A percentile compares a stretch with the other conserved stretches of the same genome.
Conservation (phyloP, 2,113 vertebrate genomes). For the Oncorhynchus gorbuscha region DNA sequence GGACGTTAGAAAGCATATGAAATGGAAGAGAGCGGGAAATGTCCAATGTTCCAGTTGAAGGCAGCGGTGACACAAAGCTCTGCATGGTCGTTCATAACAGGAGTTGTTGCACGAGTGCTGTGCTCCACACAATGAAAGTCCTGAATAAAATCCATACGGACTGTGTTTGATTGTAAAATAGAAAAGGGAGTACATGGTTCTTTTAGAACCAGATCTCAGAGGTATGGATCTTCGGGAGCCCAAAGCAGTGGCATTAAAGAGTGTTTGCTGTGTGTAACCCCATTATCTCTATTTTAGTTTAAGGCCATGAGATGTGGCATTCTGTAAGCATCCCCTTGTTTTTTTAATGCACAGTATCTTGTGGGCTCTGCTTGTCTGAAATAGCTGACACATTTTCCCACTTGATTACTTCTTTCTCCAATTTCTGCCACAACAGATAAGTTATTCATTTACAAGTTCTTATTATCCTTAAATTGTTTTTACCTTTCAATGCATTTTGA, state of each 20-base stretch:
- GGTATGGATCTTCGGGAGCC: not conserved
- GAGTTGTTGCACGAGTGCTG: constrained; percentile 24
- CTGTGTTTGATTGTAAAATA: constrained; percentile 29
- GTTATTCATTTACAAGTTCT: not conserved
- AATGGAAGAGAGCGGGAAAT: constrained; percentile 22
- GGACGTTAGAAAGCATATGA: constrained; percentile 40
- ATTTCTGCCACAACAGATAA: not conserved
- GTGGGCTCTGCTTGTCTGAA: not conserved
- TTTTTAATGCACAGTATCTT: too few species aligned
- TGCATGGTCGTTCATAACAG: constrained; percentile 42
- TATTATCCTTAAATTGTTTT: not conserved
- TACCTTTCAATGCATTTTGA: not conserved
- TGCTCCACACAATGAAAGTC: constrained; percentile 53
- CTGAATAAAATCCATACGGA: constrained; percentile 51
- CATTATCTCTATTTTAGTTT: not conserved
- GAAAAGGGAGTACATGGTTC: not conserved
- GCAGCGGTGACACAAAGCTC: constrained; percentile 32
- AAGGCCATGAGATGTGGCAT: not conserved
- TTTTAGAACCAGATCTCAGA: constrained; percentile 7
- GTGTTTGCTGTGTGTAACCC: not conserved
- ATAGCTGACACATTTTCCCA: not conserved
- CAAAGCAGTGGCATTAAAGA: constrained; percentile 5
- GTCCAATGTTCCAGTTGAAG: constrained; percentile 19
- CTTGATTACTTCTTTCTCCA: not conserved
- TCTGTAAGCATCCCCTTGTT: not conserved